A percentile compares a stretch with the other conserved stretches of the same genome.
phyloP scores from a whole-genome alignment of 2,113 vertebrate species.

The Hippolais icterina region DNA sequence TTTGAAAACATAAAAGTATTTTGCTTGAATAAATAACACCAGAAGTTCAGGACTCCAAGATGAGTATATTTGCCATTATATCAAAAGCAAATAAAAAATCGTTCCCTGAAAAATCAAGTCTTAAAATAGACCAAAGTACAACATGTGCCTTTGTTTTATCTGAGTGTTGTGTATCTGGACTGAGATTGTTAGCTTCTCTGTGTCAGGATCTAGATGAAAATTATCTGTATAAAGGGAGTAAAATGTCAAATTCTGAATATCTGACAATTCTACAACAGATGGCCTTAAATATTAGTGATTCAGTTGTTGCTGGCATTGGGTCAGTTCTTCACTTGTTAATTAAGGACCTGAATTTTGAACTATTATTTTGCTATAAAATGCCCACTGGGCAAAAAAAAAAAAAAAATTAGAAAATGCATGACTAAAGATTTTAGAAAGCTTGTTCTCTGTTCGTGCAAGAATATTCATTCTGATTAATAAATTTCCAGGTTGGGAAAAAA shows the following conservation, averaged over 20 bases:
- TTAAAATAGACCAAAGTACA: constrained; percentile 25
- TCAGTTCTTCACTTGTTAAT: constrained; percentile 55
- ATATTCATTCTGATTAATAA: neutral
- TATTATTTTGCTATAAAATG: constrained; percentile 13
- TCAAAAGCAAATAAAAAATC: constrained; percentile 3
- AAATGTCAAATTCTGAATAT: constrained; percentile 41
- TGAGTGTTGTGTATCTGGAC: neutral
- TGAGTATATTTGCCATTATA: neutral
- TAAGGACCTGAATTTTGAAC: constrained; percentile 41
- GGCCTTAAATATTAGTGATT: constrained; percentile 45
- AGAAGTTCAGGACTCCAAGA: neutral
- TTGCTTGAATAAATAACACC: constrained; percentile 16
- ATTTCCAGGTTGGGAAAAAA: neutral
- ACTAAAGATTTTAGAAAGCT: neutral
- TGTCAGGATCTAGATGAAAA: constrained; percentile 9
- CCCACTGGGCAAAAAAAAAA: accelerated
- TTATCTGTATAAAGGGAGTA: neutral
- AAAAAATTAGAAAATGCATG: neutral
- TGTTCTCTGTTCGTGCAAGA: neutral
- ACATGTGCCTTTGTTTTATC: neutral
- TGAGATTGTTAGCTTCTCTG: neutral
- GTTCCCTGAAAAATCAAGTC: neutral
- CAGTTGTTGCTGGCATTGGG: constrained; percentile 31
- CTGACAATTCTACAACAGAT: constrained; percentile 46
- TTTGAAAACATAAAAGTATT: constrained; percentile 9